phyloP scores from a whole-genome alignment of 2,113 vertebrate genomes.

The Pionites leucogaster region DNA sequence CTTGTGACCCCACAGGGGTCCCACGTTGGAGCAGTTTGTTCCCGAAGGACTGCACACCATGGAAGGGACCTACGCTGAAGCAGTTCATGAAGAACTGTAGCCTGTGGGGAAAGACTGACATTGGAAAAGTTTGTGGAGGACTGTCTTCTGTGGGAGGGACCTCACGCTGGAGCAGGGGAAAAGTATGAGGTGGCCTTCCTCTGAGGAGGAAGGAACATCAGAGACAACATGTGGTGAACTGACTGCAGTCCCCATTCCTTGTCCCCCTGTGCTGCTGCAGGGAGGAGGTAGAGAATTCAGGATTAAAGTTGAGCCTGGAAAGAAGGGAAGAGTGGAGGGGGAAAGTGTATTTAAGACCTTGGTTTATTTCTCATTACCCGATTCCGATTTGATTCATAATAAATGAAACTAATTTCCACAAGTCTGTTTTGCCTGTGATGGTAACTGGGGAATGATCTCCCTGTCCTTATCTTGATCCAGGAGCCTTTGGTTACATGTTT shows the following conservation, averaged over 20 bases:
- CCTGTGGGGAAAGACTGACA: not conserved
- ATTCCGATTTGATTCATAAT: not conserved
- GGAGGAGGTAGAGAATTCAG: not conserved
- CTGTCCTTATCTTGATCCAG: not conserved
- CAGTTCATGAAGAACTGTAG: not conserved
- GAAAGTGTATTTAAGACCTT: not conserved
- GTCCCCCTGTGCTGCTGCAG: not conserved
- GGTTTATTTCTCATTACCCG: not conserved
- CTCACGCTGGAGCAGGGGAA: not conserved
- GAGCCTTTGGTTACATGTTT: not conserved
- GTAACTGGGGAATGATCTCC: not conserved
- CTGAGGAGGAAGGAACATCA: not conserved
- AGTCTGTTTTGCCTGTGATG: not conserved
- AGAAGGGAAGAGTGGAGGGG: not conserved
- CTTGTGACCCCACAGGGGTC: not conserved
- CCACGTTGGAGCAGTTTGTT: not conserved
- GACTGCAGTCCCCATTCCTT: not conserved
- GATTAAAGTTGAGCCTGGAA: not conserved
- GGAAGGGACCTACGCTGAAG: not conserved
- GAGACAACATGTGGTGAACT: not conserved
- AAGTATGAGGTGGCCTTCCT: not conserved
- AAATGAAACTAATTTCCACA: not conserved
- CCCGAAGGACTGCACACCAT: not conserved
- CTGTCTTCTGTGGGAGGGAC: not conserved
- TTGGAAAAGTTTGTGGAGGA: not conserved